phyloP scores from a whole-genome alignment of 2,888 invertebrate genomes.

The Schizotus pectinicornis region DNA sequence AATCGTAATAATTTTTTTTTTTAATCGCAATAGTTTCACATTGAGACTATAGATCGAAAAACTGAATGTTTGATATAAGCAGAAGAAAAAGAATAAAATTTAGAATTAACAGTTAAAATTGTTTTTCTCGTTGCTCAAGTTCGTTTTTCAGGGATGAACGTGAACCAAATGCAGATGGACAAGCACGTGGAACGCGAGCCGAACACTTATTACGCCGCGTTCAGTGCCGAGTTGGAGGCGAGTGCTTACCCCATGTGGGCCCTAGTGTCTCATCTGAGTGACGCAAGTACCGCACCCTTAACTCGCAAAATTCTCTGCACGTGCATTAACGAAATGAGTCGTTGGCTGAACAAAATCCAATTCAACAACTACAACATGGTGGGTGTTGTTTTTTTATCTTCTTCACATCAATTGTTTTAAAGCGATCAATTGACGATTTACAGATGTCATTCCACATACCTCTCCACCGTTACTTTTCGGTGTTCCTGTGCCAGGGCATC shows the following conservation, averaged over 20 bases:
- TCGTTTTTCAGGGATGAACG: conserved; percentile 83
- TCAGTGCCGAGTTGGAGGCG: conserved; percentile 96
- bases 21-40: too few relatives aligned
- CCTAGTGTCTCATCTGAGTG: conserved; percentile 84
- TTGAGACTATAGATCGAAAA: too few relatives aligned
- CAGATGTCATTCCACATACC: conserved; percentile 97
- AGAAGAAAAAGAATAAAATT: too few relatives aligned
- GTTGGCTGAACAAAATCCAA: conserved; percentile 88
- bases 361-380: conserved; percentile 74
- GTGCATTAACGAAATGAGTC: conserved; percentile 79
- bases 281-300: conserved; percentile 73
- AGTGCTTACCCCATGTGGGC: conserved; percentile 99
- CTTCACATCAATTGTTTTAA: conserved; percentile 28
- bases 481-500: conserved; percentile 85
- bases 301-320: conserved; percentile 78
- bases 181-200: conserved; percentile 97
- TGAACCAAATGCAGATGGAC: conserved; percentile 87
- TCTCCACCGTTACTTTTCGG: conserved; percentile 91
- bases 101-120: neutral
- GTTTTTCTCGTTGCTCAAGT: neutral
- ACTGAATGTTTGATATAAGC: conserved; percentile 9
- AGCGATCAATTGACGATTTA: conserved; percentile 71
- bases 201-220: conserved; percentile 96
- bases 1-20: too few relatives aligned
- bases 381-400: conserved; percentile 52